Base-by-base conservation (phyloP, 1,140 invertebrate species). In the Polypedilum pembai region DNA sequence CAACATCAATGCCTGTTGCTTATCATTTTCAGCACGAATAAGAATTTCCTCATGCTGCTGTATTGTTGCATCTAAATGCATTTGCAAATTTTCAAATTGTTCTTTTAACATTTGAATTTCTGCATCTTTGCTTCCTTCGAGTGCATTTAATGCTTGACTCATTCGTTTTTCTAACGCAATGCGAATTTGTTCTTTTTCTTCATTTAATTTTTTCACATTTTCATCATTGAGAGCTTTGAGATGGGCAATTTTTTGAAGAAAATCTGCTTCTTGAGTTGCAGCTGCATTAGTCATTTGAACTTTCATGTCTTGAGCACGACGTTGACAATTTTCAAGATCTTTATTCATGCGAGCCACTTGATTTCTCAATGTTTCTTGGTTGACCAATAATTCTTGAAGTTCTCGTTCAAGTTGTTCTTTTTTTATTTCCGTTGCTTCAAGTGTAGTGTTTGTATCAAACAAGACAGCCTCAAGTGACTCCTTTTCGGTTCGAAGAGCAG, bases 31-130 rank as follows among this genome's bases (percentile, higher is more conserved):
- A 3, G 92, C 92, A 33, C 93, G 82, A 2, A 94, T 81, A 77
- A 94, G 85, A 0, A 91, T 87, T 81, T 94, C 93, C 78, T 94
- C 92, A 77, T 94, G 92, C 78, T 94, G 92, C 78, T 93, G 88
- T 77, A 89, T 88, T 0, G 93, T 78, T 79, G 88, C 92, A 77
- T 94, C 92, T 10, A 92, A 87, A 41, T 91, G 87, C 3, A 87
- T 86, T 76, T 92, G 87, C 10, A 94, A 79, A n/a, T 87, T 86
- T 75, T 90, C 89, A 77, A 94, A 87, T 79, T 88, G 86, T 74
- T 90, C 88, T 76, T 90, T 85, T 56, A 93, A 82, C 73, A 88
- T 86, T 76, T 88, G 87, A 73, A 91, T 89, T 78, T 92, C 91
- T 72, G 86, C 85, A 78, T 93, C 89, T 80, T 92, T 94, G 79